These are phyloP conservation scores for Phymatocera aterrima DNA, from an alignment of 2,888 invertebrate genomes.

Conservation along the genomic window DNA sequence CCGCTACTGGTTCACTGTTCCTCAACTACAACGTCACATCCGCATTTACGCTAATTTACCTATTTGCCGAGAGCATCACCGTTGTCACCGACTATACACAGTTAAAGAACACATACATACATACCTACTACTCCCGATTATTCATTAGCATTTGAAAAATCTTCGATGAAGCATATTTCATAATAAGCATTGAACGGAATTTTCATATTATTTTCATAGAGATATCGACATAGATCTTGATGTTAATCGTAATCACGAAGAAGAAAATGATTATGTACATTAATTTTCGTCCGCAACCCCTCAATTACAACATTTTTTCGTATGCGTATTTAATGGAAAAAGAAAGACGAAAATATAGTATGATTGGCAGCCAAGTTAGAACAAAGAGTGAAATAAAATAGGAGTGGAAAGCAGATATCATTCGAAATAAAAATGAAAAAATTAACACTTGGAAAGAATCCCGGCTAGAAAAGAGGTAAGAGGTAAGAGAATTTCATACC, in stretches of 20 bases:
- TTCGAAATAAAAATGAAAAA: slow-evolving; percentile 4
- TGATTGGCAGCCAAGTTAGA: not conserved
- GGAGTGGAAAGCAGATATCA: not conserved
- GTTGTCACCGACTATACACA: slow-evolving; percentile 30
- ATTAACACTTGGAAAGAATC: not conserved
- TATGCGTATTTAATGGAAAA: not conserved
- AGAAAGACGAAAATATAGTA: no score
- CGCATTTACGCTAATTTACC: slow-evolving; percentile 71
- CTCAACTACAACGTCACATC: slow-evolving; percentile 67
- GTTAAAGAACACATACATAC: no score
- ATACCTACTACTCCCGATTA: not conserved
- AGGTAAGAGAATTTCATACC: slow-evolving; percentile 13
- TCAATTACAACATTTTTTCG: not conserved
- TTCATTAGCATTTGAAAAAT: not conserved
- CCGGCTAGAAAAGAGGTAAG: not conserved
- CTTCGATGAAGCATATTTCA: not conserved
- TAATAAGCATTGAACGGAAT: no score
- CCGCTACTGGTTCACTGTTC: slow-evolving; percentile 48
- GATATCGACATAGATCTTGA: no score
- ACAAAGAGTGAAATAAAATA: not conserved
- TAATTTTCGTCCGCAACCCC: no score
- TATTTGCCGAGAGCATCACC: slow-evolving; percentile 19
- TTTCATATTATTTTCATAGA: no score
- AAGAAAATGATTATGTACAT: no score
- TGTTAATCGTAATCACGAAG: no score